Conservation (phyloP, 2,888 invertebrate genomes). For the Drosophila recens region DNA sequence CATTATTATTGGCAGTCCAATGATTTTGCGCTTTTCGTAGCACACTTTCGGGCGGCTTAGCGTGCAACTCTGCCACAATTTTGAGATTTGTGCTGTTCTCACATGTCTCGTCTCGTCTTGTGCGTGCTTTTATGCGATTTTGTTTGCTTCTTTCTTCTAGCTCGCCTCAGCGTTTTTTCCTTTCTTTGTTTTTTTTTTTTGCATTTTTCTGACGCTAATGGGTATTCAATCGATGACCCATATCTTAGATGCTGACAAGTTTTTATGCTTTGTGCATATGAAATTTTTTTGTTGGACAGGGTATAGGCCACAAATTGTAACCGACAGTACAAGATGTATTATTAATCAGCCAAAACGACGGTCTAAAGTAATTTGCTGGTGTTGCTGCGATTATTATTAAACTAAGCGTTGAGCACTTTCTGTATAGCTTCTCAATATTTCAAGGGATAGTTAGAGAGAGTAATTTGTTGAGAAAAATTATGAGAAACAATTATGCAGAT, state of each 20-base stretch:
- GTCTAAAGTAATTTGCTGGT: neutral
- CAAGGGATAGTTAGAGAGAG: neutral
- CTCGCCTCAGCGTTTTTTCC: neutral
- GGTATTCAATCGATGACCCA: conserved; percentile 44
- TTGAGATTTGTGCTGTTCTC: neutral
- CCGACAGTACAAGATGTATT: conserved; percentile 18
- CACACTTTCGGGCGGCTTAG: conserved; percentile 31
- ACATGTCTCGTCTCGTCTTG: conserved; percentile 10
- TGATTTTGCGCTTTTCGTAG: conserved; percentile 40
- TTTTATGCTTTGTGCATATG: conserved; percentile 18
- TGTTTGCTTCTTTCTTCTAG: conserved; percentile 24
- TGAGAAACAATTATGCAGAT: no score
- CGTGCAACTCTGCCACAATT: conserved; percentile 20
- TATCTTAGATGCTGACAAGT: conserved; percentile 32
- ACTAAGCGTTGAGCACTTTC: neutral
- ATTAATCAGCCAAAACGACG: conserved; percentile 10
- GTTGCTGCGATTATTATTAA: neutral
- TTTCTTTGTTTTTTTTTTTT: conserved; percentile 7
- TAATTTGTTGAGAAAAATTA: neutral
- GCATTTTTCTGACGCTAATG: conserved; percentile 34
- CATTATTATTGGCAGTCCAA: conserved; percentile 40
- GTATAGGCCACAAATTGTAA: conserved; percentile 11
- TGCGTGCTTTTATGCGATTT: conserved; percentile 45
- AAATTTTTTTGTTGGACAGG: neutral
- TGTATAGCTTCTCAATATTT: conserved; percentile 1